phyloP scores from a whole-genome alignment of 2,888 invertebrate species.

The Leptinotarsa juncta region DNA sequence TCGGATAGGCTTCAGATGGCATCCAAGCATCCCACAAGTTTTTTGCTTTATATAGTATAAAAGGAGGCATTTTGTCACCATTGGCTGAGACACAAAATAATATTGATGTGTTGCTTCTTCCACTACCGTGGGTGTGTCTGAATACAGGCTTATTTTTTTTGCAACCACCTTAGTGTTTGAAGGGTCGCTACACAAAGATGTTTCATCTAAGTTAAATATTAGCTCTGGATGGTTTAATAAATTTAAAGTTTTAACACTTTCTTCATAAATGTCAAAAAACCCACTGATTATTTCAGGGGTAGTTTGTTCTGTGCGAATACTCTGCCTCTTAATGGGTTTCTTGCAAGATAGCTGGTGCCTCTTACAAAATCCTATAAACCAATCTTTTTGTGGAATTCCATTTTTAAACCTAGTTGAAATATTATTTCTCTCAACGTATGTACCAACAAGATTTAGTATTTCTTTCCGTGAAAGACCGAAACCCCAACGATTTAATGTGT shows the following conservation, averaged over 20 bases:
- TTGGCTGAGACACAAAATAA: background rate
- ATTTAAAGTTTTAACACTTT: background rate
- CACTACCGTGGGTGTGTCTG: background rate
- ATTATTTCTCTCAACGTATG: background rate
- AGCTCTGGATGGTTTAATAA: background rate
- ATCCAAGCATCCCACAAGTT: slow-evolving; percentile 9
- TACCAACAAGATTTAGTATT: background rate
- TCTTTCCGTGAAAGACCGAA: background rate
- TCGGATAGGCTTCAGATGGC: slow-evolving; percentile 2
- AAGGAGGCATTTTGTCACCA: background rate
- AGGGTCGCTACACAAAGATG: background rate
- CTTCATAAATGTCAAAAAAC: slow-evolving; percentile 5
- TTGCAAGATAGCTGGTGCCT: background rate
- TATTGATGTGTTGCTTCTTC: background rate
- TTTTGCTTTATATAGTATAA: slow-evolving; percentile 4
- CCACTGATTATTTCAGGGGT: slow-evolving; percentile 1
- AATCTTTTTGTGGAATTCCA: background rate
- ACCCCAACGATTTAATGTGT: slow-evolving; percentile 1
- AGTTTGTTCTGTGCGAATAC: slow-evolving; percentile 7
- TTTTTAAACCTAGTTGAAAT: background rate
- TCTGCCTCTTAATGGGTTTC: slow-evolving; percentile 3
- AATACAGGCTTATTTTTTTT: background rate
- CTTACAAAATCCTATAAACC: background rate
- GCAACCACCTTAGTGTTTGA: background rate
- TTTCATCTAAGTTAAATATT: background rate